A percentile compares a stretch with the other conserved stretches of the same genome.
Evolutionary conservation across 1,140 invertebrate species (phyloP).

Genomic region (Pollicipes pollicipes): DNA sequence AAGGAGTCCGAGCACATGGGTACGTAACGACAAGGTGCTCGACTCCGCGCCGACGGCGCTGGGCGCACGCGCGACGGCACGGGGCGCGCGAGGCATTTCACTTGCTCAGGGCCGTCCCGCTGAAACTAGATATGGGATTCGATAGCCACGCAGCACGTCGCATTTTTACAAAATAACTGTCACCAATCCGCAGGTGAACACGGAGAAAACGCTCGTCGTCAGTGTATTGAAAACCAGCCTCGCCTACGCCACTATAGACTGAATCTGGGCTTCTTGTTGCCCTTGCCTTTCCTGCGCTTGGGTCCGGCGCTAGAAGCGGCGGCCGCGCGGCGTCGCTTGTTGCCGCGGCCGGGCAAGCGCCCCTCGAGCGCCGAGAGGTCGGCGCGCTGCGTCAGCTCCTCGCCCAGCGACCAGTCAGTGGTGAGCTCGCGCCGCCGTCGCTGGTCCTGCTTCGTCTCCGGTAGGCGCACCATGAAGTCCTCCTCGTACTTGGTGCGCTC

Average conservation of each 20-base stretch:
- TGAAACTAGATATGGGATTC: too few species aligned
- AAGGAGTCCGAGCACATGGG: neutral
- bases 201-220: too few species aligned
- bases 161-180: too few species aligned
- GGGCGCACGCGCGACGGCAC: too few species aligned
- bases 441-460: conserved; percentile 69
- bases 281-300: neutral
- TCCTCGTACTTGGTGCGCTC: conserved; percentile 68
- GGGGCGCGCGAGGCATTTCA: too few species aligned
- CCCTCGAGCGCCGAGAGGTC: neutral
- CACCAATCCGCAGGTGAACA: too few species aligned
- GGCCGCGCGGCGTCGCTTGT: neutral
- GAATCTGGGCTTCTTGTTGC: neutral
- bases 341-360: neutral
- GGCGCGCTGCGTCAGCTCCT: conserved; percentile 43
- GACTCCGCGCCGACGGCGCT: too few species aligned
- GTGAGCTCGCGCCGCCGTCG: conserved; percentile 48
- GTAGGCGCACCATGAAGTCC: conserved; percentile 70
- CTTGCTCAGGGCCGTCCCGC: too few species aligned
- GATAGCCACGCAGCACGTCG: too few species aligned
- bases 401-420: conserved; percentile 53
- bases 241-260: neutral
- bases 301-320: neutral
- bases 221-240: too few species aligned
- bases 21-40: neutral